Conservation (phyloP, 2,113 vertebrate genomes). For the Toxostoma redivivum region DNA sequence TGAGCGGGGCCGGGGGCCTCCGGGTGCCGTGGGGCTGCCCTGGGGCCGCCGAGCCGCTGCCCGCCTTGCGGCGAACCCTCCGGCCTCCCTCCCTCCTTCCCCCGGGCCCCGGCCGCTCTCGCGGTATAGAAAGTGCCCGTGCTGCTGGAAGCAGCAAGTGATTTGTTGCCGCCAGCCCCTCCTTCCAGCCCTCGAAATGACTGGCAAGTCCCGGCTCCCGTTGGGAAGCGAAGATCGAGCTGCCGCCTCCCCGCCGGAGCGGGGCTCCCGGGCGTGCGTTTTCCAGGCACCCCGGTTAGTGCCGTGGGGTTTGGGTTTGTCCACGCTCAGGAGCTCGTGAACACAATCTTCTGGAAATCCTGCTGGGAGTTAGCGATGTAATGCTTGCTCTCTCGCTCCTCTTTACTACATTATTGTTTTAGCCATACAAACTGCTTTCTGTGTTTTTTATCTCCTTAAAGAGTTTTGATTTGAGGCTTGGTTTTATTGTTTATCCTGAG, state of each 20-base stretch:
- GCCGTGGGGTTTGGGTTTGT: background rate
- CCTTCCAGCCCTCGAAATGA: constrained; percentile 33
- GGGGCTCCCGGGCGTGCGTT: background rate
- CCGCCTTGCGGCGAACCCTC: background rate
- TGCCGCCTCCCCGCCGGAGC: background rate
- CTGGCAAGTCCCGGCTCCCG: constrained; percentile 11
- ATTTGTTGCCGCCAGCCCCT: constrained; percentile 55
- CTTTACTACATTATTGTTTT: accelerated
- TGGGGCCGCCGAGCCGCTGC: background rate
- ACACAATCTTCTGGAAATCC: background rate
- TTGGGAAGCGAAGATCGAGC: background rate
- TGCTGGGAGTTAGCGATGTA: background rate
- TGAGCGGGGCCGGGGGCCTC: background rate
- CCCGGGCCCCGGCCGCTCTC: background rate
- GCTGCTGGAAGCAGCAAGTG: background rate
- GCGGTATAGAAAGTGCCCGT: background rate
- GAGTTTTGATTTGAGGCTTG: background rate
- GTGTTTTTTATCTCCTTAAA: background rate
- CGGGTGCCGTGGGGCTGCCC: background rate
- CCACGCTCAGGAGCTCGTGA: accelerated
- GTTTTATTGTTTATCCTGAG: background rate
- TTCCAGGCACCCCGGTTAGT: background rate
- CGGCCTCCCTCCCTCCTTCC: background rate
- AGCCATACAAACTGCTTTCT: accelerated
- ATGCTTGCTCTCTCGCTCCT: background rate